These are phyloP conservation scores for Gymnoscopelus microlampas DNA, from an alignment of 2,797 vertebrate species.

Conservation along the genomic window DNA sequence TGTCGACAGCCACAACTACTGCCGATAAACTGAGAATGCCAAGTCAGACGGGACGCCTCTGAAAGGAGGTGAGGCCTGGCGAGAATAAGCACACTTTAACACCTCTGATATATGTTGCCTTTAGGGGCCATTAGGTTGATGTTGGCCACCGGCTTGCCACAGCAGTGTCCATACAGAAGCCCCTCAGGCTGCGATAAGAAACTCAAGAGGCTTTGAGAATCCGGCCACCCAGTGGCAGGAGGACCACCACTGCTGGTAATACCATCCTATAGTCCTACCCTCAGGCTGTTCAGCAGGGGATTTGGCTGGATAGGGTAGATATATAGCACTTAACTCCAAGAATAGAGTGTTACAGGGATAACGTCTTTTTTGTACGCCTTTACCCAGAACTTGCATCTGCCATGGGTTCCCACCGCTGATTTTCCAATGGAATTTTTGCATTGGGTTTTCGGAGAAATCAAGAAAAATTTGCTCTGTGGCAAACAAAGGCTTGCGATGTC, in stretches of 20 bases:
- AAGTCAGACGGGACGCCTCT: background rate
- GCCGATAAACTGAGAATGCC: conserved; percentile 9
- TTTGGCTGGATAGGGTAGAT: too few relatives aligned
- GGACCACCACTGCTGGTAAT: background rate
- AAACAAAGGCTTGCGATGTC: too few relatives aligned
- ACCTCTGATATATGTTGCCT: conserved; percentile 17
- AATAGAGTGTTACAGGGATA: too few relatives aligned
- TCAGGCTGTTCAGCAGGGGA: background rate
- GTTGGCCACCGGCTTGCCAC: background rate
- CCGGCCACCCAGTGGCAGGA: background rate
- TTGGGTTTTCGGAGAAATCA: too few relatives aligned
- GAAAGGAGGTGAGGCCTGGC: background rate
- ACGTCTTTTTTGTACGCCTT: too few relatives aligned
- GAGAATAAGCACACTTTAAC: conserved; percentile 23
- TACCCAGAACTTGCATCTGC: too few relatives aligned
- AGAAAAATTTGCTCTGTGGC: too few relatives aligned
- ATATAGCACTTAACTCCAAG: too few relatives aligned
- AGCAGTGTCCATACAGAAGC: background rate
- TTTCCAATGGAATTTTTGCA: too few relatives aligned
- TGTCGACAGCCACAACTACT: conserved; percentile 10
- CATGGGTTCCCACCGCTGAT: too few relatives aligned
- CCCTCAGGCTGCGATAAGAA: background rate
- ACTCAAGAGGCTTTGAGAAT: background rate
- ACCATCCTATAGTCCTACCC: background rate
- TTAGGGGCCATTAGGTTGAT: background rate